Base-by-base conservation (phyloP, 1,140 invertebrate genomes). In the Chironomus striatipennis region DNA sequence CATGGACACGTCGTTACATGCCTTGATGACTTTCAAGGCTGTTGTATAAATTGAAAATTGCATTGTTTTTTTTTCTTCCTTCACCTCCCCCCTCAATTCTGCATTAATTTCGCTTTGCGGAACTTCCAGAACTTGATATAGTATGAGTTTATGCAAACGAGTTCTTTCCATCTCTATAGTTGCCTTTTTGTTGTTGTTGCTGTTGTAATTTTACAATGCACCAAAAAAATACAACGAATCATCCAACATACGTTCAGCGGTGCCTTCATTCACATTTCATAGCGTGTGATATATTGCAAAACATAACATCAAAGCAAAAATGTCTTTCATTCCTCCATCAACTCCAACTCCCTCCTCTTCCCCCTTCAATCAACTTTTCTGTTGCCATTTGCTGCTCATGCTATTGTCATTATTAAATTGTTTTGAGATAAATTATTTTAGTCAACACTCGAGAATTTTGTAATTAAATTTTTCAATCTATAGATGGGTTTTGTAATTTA, bases 351-450 rank as follows among this genome's bases (percentile, higher is more conserved):
- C n/a, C n/a, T n/a, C n/a, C 24, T 2, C 24, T 34, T 2, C 24
- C 24, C 24, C 24, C 24, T n/a, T n/a, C 24, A 34, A 34, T 34
- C 24, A 34, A 34, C 24, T 34, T 34, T 34, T 34, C 24, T 34
- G 24, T 34, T 34, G 24, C 24, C 24, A 34, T 34, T 34, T 34
- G 24, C 24, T 34, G 24, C 47, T 15, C n/a, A 57, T 57, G 47
- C n/a, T 34, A 34, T 57, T 57, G 47, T 57, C 47, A 57, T 57
- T 57, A 57, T 70, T 18, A 70, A 70, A 70, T 70, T 70, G 18
- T 70, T 70, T 70, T 70, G 65, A 70, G 65, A 70, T 20, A 70
- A 70, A 70, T 57, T 70, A 70, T 70, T 70, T 70, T 70, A 70
- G 47, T 70, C 65, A 70, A 70, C 20, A 18, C 6, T 20, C 65